phyloP scores from a whole-genome alignment of 1,140 invertebrate species.

The Bombus cullumanus region DNA sequence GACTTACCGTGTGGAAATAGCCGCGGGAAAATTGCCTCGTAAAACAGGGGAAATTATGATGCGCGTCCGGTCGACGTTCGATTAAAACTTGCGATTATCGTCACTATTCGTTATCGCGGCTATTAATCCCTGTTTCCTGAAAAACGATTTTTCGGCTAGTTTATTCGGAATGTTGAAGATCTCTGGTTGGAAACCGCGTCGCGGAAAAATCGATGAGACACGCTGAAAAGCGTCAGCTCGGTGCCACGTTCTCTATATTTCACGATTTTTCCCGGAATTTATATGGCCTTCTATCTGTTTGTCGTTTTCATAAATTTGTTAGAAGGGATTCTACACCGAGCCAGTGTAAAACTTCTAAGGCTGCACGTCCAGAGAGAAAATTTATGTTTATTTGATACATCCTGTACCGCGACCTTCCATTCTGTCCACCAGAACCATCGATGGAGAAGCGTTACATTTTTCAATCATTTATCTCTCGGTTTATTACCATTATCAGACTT shows the following conservation, averaged over 20 bases:
- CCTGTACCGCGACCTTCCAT: not conserved
- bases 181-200: not conserved
- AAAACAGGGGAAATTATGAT: not conserved
- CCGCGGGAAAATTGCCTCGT: not conserved
- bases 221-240: not conserved
- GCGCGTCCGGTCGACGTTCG: not conserved
- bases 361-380: not conserved
- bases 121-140: not conserved
- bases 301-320: constrained; percentile 19
- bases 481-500: no score
- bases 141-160: not conserved
- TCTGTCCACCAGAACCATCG: not conserved
- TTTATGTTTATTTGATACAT: not conserved
- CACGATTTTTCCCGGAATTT: not conserved
- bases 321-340: not conserved
- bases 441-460: not conserved
- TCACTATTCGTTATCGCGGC: not conserved
- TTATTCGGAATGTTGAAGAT: not conserved
- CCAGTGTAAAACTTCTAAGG: not conserved
- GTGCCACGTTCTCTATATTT: constrained; percentile 1
- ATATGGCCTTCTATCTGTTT: not conserved
- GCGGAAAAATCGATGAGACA: not conserved
- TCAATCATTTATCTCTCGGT: no score
- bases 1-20: not conserved
- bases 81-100: not conserved